phyloP scores from a whole-genome alignment of 2,113 vertebrate species.

The Nesoenas mayeri region DNA sequence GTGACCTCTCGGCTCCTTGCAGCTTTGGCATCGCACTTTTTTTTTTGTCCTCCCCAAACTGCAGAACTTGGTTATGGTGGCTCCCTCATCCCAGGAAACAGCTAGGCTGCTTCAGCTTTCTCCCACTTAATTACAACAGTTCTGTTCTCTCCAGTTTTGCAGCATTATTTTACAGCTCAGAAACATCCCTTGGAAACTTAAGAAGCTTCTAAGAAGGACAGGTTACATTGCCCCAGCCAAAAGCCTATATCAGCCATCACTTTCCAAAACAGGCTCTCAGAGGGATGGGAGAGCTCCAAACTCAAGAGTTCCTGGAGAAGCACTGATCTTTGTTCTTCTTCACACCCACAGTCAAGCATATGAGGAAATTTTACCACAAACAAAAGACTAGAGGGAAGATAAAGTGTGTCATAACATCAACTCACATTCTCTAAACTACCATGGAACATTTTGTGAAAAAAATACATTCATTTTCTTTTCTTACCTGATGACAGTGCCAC shows the following conservation, averaged over 20 bases:
- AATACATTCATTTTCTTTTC: background rate
- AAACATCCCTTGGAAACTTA: background rate
- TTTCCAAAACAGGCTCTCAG: background rate
- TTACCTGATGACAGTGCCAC: background rate
- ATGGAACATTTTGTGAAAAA: background rate
- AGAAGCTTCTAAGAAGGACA: background rate
- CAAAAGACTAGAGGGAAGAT: background rate
- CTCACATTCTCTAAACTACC: background rate
- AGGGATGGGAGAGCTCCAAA: background rate
- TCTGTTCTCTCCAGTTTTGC: background rate
- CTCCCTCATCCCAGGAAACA: background rate
- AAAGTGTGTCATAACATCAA: background rate
- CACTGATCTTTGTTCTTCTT: background rate
- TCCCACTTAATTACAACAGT: background rate
- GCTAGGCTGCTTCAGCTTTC: background rate
- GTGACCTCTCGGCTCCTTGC: background rate
- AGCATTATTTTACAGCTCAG: background rate
- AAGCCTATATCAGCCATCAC: fast-evolving
- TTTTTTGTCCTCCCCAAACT: background rate
- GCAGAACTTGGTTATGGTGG: background rate
- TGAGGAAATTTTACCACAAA: background rate
- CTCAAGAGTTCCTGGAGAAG: background rate
- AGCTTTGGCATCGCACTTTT: background rate
- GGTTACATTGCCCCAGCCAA: background rate
- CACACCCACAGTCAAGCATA: background rate